Conservation (phyloP, 1,140 invertebrate species). For the Ectropis grisescens region DNA sequence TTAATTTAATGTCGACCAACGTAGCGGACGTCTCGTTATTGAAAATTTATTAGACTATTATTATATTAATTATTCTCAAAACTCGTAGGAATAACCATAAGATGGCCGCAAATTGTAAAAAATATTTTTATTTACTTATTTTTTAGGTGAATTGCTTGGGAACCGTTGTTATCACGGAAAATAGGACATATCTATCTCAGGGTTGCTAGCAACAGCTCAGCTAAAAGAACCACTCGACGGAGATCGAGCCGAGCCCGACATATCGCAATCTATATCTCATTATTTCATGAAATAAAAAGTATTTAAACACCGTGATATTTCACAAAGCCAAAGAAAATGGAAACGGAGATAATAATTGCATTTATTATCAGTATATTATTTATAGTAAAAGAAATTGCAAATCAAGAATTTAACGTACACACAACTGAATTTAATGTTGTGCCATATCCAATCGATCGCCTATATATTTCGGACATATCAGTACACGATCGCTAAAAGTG, state of each 20-base stretch:
- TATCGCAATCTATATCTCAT: conserved; percentile 48
- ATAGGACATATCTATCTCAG: conserved; percentile 55
- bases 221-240: too few species aligned
- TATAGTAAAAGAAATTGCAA: neutral
- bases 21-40: conserved; percentile 64
- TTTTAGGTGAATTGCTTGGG: conserved; percentile 58
- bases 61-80: conserved; percentile 60
- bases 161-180: conserved; percentile 36
- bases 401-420: too few species aligned
- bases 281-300: conserved; percentile 34
- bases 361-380: conserved; percentile 39
- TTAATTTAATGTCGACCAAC: conserved; percentile 68
- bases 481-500: conserved; percentile 34
- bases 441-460: conserved; percentile 37
- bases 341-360: conserved; percentile 45
- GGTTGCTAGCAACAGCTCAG: conserved; percentile 34
- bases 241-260: too few species aligned
- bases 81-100: conserved; percentile 58
- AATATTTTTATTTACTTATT: conserved; percentile 65
- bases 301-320: conserved; percentile 61
- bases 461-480: conserved; percentile 29
- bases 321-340: conserved; percentile 60
- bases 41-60: conserved; percentile 68
- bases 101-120: conserved; percentile 65
- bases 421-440: conserved; percentile 24